Percentiles rank a stretch among this genome's conserved stretches.
phyloP scores from a whole-genome alignment of 2,113 vertebrate genomes.

The Ascaphus truei region DNA sequence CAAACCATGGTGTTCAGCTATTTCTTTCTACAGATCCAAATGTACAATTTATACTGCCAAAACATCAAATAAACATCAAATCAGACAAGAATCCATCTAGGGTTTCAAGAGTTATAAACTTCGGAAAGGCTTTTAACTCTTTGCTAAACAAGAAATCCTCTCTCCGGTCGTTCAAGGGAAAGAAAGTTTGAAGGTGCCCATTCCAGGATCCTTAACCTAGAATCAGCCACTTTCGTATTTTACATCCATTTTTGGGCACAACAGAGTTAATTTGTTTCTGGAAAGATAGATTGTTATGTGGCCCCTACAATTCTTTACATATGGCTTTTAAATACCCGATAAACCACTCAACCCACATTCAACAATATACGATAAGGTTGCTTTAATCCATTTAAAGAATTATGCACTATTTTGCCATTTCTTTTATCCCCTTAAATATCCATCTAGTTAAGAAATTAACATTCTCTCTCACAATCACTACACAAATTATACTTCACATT shows the following conservation, averaged over 20 bases:
- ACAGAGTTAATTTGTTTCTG: background rate
- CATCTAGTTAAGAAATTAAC: conserved; percentile 88
- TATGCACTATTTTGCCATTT: conserved; percentile 70
- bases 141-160: too few relatives aligned
- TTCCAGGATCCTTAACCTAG: too few relatives aligned
- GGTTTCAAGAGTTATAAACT: too few relatives aligned
- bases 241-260: too few relatives aligned
- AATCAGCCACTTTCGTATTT: too few relatives aligned
- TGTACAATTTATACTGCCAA: too few relatives aligned
- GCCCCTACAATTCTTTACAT: background rate
- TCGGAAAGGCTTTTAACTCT: too few relatives aligned
- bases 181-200: conserved; percentile 22
- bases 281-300: background rate
- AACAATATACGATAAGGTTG: conserved; percentile 78
- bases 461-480: conserved; percentile 80
- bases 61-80: too few relatives aligned
- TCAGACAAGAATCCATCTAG: too few relatives aligned
- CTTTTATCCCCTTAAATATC: conserved; percentile 83
- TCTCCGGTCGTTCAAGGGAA: too few relatives aligned
- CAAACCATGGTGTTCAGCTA: too few relatives aligned
- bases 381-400: conserved; percentile 82
- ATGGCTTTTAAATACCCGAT: conserved; percentile 49
- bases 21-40: too few relatives aligned
- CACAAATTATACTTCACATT: conserved; percentile 79
- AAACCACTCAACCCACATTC: conserved; percentile 56